Base-by-base conservation (phyloP, 2,113 vertebrate species). In the Mormyrus iriodes region DNA sequence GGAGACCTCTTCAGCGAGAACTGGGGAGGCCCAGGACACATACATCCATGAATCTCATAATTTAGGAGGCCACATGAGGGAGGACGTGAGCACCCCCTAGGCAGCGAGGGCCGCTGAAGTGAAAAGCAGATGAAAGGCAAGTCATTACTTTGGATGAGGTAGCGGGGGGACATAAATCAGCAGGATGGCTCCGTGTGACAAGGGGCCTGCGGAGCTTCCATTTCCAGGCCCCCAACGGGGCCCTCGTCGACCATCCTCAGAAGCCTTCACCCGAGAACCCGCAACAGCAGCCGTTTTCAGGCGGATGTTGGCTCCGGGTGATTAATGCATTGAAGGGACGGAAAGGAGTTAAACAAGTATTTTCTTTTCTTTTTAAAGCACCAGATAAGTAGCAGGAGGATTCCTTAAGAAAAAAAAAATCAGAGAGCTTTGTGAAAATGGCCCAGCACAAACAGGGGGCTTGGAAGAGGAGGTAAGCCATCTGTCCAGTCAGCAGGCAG, bases 361-460 rank as follows among this genome's bases (percentile, higher is more conserved):
- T 86, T 86, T 31, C 46, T 35, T 86, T 86, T 53, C 46, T 35
- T 86, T 86, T 53, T 53, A 53, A 86, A 86, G 49, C 46, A 53
- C 53, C 85, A 86, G 49, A 86, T 53, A 86, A 86, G 51, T 27
- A 35, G 85, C 35, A 53, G 27, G 84, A 49, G 82, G 27, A 53
- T 13, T 52, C 49, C n/a, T 86, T 53, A 86, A 46, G 85, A 35
- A 86, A 86, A 86, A 86, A 17, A 85, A 52, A 24, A 86, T 35
- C 85, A 31, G 5, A 17, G n/a, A n/a, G 8, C 82, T 44, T 42
- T 12, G 39, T 48, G 42, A 46, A 84, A 84, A 84, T 48, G 44
- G 82, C 35, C 61, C 61, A 31, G 61, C 10, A 69, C 10, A 31
- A 65, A 46, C 8, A 35, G 39, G 79, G 79, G 79, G 5, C 39